Percentiles rank a stretch among this genome's conserved stretches.
Evolutionary conservation across 1,140 invertebrate genomes (phyloP).

Genomic region (Tetragonula clypearis): DNA sequence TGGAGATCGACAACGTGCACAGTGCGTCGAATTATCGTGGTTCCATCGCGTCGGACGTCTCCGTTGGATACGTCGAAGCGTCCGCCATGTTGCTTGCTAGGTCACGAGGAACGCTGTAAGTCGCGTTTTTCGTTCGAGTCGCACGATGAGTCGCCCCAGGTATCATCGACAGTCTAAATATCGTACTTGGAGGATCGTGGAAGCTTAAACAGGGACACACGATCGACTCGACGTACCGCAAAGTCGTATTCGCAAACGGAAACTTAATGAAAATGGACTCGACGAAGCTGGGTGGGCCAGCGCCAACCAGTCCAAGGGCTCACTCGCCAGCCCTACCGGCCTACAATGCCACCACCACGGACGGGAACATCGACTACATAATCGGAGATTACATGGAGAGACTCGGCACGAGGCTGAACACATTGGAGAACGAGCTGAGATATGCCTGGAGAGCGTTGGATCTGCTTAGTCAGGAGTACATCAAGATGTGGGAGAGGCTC

Average conservation of each 20-base stretch:
- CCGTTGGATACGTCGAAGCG: constrained; percentile 43
- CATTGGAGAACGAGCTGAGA: constrained; percentile 94
- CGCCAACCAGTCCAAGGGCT: constrained; percentile 64
- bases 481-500: constrained; percentile 96
- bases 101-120: constrained; percentile 64
- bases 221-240: neutral
- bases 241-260: constrained; percentile 15
- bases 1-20: constrained; percentile 48
- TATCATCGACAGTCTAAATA: constrained; percentile 44
- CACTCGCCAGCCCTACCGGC: constrained; percentile 68
- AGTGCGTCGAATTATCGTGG: constrained; percentile 21
- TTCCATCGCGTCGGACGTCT: constrained; percentile 29
- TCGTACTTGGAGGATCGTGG: constrained; percentile 33
- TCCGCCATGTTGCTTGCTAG: constrained; percentile 70
- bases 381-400: constrained; percentile 95
- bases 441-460: constrained; percentile 96
- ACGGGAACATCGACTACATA: constrained; percentile 85
- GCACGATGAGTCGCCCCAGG: constrained; percentile 68
- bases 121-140: constrained; percentile 42
- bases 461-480: constrained; percentile 94
- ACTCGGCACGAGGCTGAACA: constrained; percentile 90
- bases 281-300: constrained; percentile 69
- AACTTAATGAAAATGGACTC: constrained; percentile 70
- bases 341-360: constrained; percentile 65
- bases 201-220: constrained; percentile 8